phyloP scores from a whole-genome alignment of 2,113 vertebrate species.

The Erinaceus europaeus region DNA sequence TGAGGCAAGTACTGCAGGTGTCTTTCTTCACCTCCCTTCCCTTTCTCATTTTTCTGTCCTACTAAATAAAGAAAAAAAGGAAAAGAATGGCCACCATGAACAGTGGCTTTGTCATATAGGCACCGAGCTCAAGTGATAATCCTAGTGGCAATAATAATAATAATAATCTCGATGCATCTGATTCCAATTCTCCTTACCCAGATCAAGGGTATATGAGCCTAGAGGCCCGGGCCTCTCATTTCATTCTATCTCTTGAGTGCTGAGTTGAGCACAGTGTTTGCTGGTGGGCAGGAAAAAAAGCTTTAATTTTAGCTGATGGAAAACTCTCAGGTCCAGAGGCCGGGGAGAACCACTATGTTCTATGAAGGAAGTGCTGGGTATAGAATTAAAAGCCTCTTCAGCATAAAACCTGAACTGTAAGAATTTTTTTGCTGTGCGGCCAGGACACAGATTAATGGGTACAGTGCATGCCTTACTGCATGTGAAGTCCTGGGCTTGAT shows the following conservation, averaged over 20 bases:
- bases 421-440: not conserved
- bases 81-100: too few relatives aligned
- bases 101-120: too few relatives aligned
- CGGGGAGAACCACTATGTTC: not conserved
- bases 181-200: not conserved
- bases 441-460: not conserved
- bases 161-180: not conserved
- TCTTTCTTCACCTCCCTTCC: too few relatives aligned
- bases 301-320: not conserved
- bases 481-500: not conserved
- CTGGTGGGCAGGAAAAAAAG: not conserved
- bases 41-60: too few relatives aligned
- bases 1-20: too few relatives aligned
- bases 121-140: too few relatives aligned
- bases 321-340: not conserved
- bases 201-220: accelerated
- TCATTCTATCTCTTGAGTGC: not conserved
- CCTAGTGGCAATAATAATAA: too few relatives aligned
- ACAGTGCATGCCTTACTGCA: not conserved
- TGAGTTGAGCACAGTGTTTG: not conserved
- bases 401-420: not conserved
- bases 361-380: not conserved
- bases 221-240: not conserved
- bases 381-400: not conserved
- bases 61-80: too few relatives aligned